Conservation (phyloP, 2,888 invertebrate species). For the Cheilosia soror region DNA sequence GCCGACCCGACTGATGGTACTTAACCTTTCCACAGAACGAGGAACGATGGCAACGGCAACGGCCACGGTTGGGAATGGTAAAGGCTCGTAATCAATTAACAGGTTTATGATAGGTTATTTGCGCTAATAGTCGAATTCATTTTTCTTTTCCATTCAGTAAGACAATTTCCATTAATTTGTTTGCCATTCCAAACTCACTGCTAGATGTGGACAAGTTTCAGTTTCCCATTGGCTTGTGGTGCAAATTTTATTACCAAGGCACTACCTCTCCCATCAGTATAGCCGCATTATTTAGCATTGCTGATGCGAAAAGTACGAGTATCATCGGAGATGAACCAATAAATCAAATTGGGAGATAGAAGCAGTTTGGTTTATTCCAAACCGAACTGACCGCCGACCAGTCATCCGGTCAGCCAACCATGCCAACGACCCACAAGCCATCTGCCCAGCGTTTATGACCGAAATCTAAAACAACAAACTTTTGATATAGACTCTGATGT, state of each 20-base stretch:
- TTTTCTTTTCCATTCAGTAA: slow-evolving; percentile 41
- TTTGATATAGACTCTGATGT: slow-evolving; percentile 21
- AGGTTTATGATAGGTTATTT: slow-evolving; percentile 64
- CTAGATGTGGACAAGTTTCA: slow-evolving; percentile 23
- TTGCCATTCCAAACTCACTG: slow-evolving; percentile 29
- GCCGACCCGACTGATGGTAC: slow-evolving; percentile 44
- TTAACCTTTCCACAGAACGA: slow-evolving; percentile 47
- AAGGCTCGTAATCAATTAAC: slow-evolving; percentile 49
- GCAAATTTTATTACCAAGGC: neutral
- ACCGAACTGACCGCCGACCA: slow-evolving; percentile 49
- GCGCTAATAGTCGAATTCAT: slow-evolving; percentile 57
- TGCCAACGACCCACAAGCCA: slow-evolving; percentile 51
- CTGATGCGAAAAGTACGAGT: slow-evolving; percentile 43
- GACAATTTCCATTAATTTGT: slow-evolving; percentile 53
- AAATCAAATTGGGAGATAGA: slow-evolving; percentile 60
- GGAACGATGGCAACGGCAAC: neutral
- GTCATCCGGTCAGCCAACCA: slow-evolving; percentile 61
- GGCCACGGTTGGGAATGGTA: slow-evolving; percentile 10
- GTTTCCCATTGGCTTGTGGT: slow-evolving; percentile 16
- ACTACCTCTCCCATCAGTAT: neutral
- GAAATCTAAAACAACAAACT: slow-evolving; percentile 62
- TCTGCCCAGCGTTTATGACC: slow-evolving; percentile 57
- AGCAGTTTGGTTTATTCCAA: slow-evolving; percentile 62
- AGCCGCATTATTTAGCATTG: slow-evolving; percentile 44
- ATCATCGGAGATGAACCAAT: slow-evolving; percentile 64